Evolutionary conservation across 2,113 vertebrate species (phyloP).

Genomic region (Macaca fascicularis): DNA sequence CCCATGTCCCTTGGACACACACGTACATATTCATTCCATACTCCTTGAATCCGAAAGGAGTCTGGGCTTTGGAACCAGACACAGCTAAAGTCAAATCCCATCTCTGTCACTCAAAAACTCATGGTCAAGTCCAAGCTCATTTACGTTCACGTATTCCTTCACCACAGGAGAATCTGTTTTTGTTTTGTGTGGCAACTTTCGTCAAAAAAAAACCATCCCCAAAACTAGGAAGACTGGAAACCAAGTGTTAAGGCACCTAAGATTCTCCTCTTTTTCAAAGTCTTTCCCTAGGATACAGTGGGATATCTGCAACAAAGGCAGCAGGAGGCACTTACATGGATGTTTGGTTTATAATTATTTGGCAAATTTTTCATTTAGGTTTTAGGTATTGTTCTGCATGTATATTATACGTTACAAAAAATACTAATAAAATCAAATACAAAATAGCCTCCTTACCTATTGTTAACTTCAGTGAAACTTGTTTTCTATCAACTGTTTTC

Average conservation of each 20-base stretch:
- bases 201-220: neutral
- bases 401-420: neutral
- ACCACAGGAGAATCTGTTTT: neutral
- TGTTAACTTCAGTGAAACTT: neutral
- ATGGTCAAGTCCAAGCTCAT: neutral
- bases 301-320: neutral
- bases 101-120: neutral
- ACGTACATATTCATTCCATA: neutral
- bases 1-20: neutral
- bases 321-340: neutral
- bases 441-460: slow-evolving; percentile 2
- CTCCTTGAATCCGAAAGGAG: neutral
- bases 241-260: neutral
- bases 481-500: slow-evolving; percentile 27
- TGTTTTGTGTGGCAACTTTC: neutral
- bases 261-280: neutral
- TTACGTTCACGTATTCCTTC: neutral
- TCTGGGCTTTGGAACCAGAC: neutral
- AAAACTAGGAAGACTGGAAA: neutral
- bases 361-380: neutral
- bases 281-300: neutral
- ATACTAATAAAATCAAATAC: neutral
- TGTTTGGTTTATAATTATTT: neutral
- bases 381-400: neutral
- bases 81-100: neutral